These are phyloP conservation scores for Ophion costatus DNA, from an alignment of 2,888 invertebrate species.

Conservation along the genomic window DNA sequence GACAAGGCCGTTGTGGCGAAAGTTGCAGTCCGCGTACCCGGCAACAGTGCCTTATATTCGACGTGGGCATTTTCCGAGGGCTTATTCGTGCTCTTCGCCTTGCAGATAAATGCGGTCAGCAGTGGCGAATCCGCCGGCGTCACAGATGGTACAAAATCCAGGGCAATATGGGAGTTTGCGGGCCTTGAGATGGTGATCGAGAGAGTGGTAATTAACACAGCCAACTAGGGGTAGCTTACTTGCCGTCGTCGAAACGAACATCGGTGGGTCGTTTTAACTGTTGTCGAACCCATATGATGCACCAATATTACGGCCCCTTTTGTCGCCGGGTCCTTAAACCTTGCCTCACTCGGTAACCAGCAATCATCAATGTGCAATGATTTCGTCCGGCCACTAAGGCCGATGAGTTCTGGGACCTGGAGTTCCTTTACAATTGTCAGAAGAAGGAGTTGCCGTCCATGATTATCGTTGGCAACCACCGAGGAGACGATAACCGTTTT, in stretches of 20 bases:
- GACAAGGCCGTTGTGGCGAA: not conserved
- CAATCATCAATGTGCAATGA: no score
- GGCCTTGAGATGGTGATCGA: not conserved
- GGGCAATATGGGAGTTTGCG: not conserved
- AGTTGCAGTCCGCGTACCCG: not conserved
- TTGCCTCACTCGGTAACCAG: no score
- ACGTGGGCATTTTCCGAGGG: not conserved
- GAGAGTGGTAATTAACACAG: not conserved
- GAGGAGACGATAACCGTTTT: no score
- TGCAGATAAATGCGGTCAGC: not conserved
- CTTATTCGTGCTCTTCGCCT: not conserved
- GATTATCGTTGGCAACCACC: no score
- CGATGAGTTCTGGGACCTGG: no score
- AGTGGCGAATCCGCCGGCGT: not conserved
- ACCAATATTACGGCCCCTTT: no score
- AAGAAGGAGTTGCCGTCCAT: no score
- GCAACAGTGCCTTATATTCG: not conserved
- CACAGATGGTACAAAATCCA: not conserved
- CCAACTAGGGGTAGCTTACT: not conserved
- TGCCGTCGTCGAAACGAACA: not conserved
- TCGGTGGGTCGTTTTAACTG: not conserved
- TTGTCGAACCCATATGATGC: no score
- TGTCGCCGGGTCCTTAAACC: no score
- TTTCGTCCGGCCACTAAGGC: no score
- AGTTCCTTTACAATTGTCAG: no score